Evolutionary conservation across 2,113 vertebrate genomes (phyloP), one percentile per base, ranked within the genome.

Genomic region (Lagopus muta): DNA sequence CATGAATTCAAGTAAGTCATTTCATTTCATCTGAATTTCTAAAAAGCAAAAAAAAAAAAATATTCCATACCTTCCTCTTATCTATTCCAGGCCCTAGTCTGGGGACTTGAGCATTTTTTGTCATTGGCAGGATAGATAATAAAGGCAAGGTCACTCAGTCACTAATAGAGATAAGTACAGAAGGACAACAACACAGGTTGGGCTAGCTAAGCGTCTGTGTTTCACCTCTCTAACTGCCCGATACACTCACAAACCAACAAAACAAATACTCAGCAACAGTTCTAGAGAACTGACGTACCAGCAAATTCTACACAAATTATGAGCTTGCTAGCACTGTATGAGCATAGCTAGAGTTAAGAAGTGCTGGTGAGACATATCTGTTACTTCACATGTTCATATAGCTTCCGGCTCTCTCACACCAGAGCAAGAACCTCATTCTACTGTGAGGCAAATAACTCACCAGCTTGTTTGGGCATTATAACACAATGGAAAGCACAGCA

Each of bases 341-440:
- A 75, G 55, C 25, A 19, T 1, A 2, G 48, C 34, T 28, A 10
- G 16, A 80, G 47, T 28, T 74, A 10, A 42, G 36, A 50, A 64
- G 48, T 42, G 38, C 18, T n/a, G 27, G 27, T 43, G 22, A 58
- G 42, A 42, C 0, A 0, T 1, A 3, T 45, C 43, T 62, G 10
- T 28, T 70, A 36, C 24, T 75, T 70, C 62, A 7, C 20, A 14
- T n/a, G 34, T 19, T 70, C 22, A 20, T n/a, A 34, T 50, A 52
- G 58, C 43, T 77, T 52, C 71, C 40, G 58, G 22, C 65, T 81
- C 62, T 50, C 36, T 30, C 62, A 65, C 45, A 21, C 15, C 7
- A 77, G 64, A 64, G 72, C 17, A 82, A 82, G 32, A 18, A 57
- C 8, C 55, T 65, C n/a, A 50, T 69, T 6, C 5, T 38, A 76